These are phyloP conservation scores for Zootermopsis nevadensis DNA, from an alignment of 2,888 invertebrate species.

Conservation along the genomic window DNA sequence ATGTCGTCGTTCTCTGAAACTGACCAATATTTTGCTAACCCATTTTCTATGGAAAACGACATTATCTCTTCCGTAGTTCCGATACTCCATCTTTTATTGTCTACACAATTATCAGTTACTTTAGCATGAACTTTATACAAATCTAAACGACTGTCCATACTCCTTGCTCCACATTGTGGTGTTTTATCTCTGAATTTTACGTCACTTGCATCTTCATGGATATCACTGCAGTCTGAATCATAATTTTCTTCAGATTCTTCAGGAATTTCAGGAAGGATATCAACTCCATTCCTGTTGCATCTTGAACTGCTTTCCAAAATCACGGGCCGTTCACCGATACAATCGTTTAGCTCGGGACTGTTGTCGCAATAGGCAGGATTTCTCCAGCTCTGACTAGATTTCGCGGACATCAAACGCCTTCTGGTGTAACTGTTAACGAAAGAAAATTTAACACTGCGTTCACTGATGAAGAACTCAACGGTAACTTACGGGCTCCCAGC, in stretches of 20 bases:
- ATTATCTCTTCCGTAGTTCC: background rate
- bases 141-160: background rate
- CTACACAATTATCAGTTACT: background rate
- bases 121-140: background rate
- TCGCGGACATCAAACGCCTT: background rate
- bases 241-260: conserved; percentile 28
- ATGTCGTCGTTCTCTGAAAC: too few species aligned
- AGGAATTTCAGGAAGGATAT: conserved; percentile 23
- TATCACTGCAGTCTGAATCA: background rate
- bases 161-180: background rate
- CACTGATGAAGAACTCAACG: too few species aligned
- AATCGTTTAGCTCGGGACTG: background rate
- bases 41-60: background rate
- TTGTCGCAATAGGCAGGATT: background rate
- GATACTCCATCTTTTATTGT: conserved; percentile 26
- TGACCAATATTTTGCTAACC: background rate
- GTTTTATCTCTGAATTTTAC: background rate
- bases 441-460: background rate
- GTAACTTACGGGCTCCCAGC: too few species aligned
- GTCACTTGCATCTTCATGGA: background rate
- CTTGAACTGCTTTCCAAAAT: background rate
- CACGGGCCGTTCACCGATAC: background rate
- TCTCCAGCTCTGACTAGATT: background rate
- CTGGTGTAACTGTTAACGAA: background rate
- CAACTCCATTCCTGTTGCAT: conserved; percentile 25